A percentile compares a stretch with the other conserved stretches of the same genome.
Evolutionary conservation across 2,888 invertebrate genomes (phyloP).

Genomic region (Cistogaster globosa): DNA sequence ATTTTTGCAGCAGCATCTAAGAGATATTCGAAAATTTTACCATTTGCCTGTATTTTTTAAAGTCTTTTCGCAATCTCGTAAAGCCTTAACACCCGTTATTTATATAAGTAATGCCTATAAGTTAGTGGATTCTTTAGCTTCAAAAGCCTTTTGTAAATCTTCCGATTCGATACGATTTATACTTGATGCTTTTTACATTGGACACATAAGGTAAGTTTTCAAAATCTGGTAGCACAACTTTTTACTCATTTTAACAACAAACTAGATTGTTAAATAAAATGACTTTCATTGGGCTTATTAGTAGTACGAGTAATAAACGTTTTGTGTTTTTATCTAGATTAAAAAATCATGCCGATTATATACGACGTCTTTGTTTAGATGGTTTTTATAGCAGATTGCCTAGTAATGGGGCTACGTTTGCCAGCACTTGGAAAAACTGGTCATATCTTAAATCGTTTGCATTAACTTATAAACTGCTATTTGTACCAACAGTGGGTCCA

Average conservation of each 20-base stretch:
- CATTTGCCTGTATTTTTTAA: conserved; percentile 79
- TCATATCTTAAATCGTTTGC: conserved; percentile 85
- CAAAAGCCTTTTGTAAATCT: conserved; percentile 76
- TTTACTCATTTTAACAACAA: not conserved
- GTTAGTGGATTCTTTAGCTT: conserved; percentile 80
- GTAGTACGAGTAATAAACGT: not conserved
- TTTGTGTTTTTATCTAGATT: conserved; percentile 75
- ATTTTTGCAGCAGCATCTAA: conserved; percentile 83
- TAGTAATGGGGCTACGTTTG: conserved; percentile 86
- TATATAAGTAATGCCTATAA: conserved; percentile 87
- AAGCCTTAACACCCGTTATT: conserved; percentile 84
- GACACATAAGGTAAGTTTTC: conserved; percentile 82
- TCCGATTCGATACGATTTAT: conserved; percentile 82
- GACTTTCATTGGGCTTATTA: not conserved
- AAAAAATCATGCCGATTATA: conserved; percentile 84
- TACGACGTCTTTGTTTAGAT: conserved; percentile 84
- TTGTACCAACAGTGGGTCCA: conserved; percentile 88
- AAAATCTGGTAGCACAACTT: not conserved
- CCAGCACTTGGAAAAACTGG: conserved; percentile 87
- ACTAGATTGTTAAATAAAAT: not conserved
- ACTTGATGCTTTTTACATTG: conserved; percentile 86
- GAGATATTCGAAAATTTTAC: conserved; percentile 74
- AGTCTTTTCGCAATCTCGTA: conserved; percentile 79
- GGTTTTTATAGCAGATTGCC: conserved; percentile 88
- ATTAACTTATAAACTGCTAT: conserved; percentile 85